A percentile compares a stretch with the other conserved stretches of the same genome.
These are phyloP conservation scores for Peromyscus eremicus DNA, from an alignment of 2,797 vertebrate genomes.

Conservation along the genomic window DNA sequence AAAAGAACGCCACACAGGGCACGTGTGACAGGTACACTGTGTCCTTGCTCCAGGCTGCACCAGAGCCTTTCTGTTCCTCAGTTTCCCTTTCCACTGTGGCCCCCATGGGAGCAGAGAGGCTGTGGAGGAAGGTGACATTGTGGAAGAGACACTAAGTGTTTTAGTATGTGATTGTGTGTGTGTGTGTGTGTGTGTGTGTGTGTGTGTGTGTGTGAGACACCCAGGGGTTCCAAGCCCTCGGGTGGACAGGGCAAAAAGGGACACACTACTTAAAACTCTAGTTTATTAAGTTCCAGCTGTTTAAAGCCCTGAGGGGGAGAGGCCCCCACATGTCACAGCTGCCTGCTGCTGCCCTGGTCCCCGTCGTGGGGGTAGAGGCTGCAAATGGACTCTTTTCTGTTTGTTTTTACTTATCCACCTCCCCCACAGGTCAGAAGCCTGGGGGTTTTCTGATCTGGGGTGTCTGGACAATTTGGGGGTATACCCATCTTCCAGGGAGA, in stretches of 20 bases:
- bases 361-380: accelerated
- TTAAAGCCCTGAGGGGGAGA: not conserved
- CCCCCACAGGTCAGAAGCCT: not conserved
- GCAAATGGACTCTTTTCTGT: not conserved
- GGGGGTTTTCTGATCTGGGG: not conserved
- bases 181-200: not conserved
- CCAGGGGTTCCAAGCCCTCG: not conserved
- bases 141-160: not conserved
- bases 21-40: not conserved
- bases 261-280: not conserved
- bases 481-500: not conserved
- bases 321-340: accelerated
- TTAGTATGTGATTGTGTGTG: no score
- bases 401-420: not conserved
- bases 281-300: not conserved
- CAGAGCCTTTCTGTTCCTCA: not conserved
- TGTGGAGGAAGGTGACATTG: no score
- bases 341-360: not conserved
- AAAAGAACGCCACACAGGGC: not conserved
- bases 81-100: not conserved
- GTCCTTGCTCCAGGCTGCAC: no score
- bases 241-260: not conserved
- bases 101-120: no score
- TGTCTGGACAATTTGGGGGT: not conserved
- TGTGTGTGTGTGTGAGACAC: not conserved